Base-by-base conservation (phyloP, 2,113 vertebrate species). In the Nothoprocta pentlandii region DNA sequence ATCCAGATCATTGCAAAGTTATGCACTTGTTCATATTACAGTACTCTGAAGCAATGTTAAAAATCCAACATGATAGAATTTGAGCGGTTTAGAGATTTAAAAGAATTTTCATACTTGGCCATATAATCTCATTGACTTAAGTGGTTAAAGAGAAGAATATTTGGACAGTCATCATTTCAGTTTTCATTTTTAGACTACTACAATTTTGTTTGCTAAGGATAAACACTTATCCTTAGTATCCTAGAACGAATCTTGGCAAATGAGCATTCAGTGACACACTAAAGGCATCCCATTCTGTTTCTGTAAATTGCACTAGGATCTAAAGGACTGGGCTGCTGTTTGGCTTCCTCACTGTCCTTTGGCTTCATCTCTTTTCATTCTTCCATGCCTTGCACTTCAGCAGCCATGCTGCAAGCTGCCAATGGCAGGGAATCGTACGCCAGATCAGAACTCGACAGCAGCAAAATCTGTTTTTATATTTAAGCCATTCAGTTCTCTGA, bases 1-100 rank as follows among this genome's bases (percentile, higher is more conserved):
- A 74, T 56, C 41, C 36, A 36, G 41, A 25, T 23, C 41, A 81
- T 49, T 66, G 81, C 46, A 54, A 46, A 46, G 10, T 87, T 80
- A 69, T 0, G 1, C 26, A 47, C 34, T 56, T 80, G 26, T n/a
- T 64, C 28, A 32, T 46, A 34, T 13, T 69, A 15, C 3, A 8
- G 68, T 15, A 69, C 23, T 69, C 44, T 39, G 67, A 51, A 85
- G 76, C 26, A 44, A 75, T 10, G 5, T 39, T 56, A 64, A 80
- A 64, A 53, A 71, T 12, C n/a, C 30, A 44, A 59, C 17, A 78
- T 0, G 0, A 74, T 6, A 32, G 12, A 74, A 53, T 28, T 25
- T 34, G 23, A 83, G 36, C 46, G 10, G 13, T 59, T 59, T 21
- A 44, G 3, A 80, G 28, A 79, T 14, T 36, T 22, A 56, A 56